These are phyloP conservation scores for Felis chaus DNA, from an alignment of 2,113 vertebrate species.

Conservation along the genomic window DNA sequence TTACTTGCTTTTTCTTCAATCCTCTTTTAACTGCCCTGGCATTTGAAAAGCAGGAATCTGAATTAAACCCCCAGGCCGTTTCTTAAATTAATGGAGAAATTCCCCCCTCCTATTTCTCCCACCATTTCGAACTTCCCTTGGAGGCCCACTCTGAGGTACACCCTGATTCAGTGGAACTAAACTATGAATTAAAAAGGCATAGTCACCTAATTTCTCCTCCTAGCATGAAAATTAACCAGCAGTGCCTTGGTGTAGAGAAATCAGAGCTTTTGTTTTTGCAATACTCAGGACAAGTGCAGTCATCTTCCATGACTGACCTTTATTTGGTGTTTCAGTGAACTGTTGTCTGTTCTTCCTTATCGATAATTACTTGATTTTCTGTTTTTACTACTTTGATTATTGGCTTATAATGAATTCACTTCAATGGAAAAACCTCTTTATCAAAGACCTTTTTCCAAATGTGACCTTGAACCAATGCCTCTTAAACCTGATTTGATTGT, in stretches of 20 bases:
- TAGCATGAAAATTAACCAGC: slow-evolving; percentile 51
- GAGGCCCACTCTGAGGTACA: background rate
- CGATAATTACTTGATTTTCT: slow-evolving; percentile 20
- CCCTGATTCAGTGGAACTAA: slow-evolving; percentile 54
- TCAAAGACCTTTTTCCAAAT: background rate
- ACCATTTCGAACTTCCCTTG: slow-evolving; percentile 61
- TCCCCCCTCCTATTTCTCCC: background rate
- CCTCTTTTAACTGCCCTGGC: slow-evolving; percentile 43
- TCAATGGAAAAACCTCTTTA: background rate
- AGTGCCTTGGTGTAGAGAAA: background rate
- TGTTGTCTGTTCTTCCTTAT: background rate
- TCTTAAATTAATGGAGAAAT: slow-evolving; percentile 54
- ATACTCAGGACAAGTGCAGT: slow-evolving; percentile 26
- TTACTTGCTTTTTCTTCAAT: background rate
- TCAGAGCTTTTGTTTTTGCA: slow-evolving; percentile 31
- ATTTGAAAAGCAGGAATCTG: slow-evolving; percentile 50
- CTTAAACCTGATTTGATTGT: background rate
- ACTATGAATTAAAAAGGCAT: slow-evolving; percentile 44
- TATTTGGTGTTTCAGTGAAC: slow-evolving; percentile 21
- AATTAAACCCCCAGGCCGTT: slow-evolving; percentile 56
- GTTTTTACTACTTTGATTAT: background rate
- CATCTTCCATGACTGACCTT: slow-evolving; percentile 39
- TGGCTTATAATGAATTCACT: slow-evolving; percentile 37
- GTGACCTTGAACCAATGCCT: background rate
- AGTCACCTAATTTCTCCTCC: background rate